Percentiles rank a stretch among this genome's conserved stretches.
Evolutionary conservation across 2,888 invertebrate genomes (phyloP).

Genomic region (Lithodes maja): DNA sequence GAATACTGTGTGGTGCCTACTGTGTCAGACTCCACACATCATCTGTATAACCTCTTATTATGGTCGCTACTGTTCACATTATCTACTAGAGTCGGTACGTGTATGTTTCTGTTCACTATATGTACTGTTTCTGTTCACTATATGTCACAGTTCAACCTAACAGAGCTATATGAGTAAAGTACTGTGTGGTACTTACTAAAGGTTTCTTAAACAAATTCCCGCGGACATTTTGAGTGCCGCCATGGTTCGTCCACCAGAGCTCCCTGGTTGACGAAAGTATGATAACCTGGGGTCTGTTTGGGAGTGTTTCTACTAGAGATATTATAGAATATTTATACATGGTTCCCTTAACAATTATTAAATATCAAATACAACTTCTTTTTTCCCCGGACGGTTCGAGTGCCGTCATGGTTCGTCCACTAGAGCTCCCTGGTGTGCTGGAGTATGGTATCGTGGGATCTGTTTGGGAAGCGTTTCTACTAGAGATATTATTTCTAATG

Average conservation of each 20-base stretch:
- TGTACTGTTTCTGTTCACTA: neutral
- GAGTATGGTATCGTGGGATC: constrained; percentile 58
- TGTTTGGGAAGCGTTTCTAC: constrained; percentile 43
- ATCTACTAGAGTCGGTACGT: constrained; percentile 40
- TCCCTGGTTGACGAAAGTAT: constrained; percentile 61
- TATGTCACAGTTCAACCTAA: constrained; percentile 14
- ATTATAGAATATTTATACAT: too few relatives aligned
- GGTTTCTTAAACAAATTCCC: neutral
- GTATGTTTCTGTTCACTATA: neutral
- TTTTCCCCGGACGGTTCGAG: constrained; percentile 46
- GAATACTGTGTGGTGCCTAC: constrained; percentile 54
- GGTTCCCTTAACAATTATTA: too few relatives aligned
- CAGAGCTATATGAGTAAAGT: constrained; percentile 47
- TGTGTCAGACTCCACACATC: constrained; percentile 25
- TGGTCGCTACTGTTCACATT: constrained; percentile 35
- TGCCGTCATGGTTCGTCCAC: constrained; percentile 63
- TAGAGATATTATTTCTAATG: too few relatives aligned
- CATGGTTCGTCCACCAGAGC: constrained; percentile 55
- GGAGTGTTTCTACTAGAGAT: neutral
- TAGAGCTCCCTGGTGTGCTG: constrained; percentile 58
- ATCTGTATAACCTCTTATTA: constrained; percentile 35
- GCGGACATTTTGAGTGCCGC: constrained; percentile 58
- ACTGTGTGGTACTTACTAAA: constrained; percentile 43
- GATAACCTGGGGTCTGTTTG: constrained; percentile 66
- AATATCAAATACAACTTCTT: too few relatives aligned